These are phyloP conservation scores for Brachionichthys hirsutus DNA, from an alignment of 2,113 vertebrate species.

Conservation along the genomic window DNA sequence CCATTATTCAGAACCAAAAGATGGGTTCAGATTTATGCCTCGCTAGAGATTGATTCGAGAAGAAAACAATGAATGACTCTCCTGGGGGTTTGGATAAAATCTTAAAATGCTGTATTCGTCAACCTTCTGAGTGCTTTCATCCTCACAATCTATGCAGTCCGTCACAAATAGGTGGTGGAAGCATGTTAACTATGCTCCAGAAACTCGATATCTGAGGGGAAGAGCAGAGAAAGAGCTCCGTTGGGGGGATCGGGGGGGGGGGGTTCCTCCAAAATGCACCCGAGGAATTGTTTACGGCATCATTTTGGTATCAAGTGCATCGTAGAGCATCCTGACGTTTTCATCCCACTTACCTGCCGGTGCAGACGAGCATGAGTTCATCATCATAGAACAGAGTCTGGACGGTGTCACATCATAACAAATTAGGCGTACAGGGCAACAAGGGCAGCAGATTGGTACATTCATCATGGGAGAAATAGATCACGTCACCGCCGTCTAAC, in stretches of 20 bases:
- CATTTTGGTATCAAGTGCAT: slow-evolving; percentile 28
- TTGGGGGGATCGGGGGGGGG: no score
- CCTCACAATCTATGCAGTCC: no score
- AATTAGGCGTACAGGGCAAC: slow-evolving; percentile 73
- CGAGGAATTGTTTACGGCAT: background rate
- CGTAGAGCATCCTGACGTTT: slow-evolving; percentile 34
- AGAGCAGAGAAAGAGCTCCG: no score
- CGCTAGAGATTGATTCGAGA: no score
- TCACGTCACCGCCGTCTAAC: slow-evolving; percentile 69
- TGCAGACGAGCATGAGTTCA: slow-evolving; percentile 43
- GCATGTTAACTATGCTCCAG: no score
- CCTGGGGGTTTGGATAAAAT: no score
- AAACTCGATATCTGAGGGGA: no score
- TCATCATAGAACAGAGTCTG: slow-evolving; percentile 48
- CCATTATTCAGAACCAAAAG: background rate
- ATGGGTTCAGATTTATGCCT: background rate
- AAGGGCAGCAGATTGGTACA: slow-evolving; percentile 73
- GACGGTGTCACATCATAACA: slow-evolving; percentile 68
- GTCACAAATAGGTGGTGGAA: no score
- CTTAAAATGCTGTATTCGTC: no score
- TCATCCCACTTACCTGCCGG: slow-evolving; percentile 59
- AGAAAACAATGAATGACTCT: no score
- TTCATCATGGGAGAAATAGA: slow-evolving; percentile 76
- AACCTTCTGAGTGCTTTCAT: no score
- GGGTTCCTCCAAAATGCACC: background rate